Evolutionary conservation across 1,140 invertebrate genomes (phyloP).

Genomic region (Drosophila lacteicornis): DNA sequence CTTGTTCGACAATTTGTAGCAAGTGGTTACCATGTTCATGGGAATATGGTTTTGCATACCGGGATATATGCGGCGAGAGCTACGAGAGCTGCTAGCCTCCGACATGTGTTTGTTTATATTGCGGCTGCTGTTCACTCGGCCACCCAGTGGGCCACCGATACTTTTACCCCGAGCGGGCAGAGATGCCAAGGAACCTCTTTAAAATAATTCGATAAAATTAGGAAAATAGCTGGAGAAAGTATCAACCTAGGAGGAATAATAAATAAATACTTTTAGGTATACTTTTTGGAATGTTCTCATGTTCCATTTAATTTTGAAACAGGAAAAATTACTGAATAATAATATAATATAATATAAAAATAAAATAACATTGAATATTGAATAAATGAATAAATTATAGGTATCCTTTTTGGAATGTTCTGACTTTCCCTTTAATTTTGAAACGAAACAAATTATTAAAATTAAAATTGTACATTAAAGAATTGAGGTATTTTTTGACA

Average conservation of each 20-base stretch:
- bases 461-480: too few relatives aligned
- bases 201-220: too few relatives aligned
- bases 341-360: too few relatives aligned
- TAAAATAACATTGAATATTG: too few relatives aligned
- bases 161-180: slow-evolving; percentile 1
- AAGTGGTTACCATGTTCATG: slow-evolving; percentile 83
- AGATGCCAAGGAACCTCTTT: not conserved
- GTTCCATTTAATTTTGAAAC: not conserved
- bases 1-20: slow-evolving; percentile 83
- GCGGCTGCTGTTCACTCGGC: slow-evolving; percentile 47
- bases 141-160: slow-evolving; percentile 64
- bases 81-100: slow-evolving; percentile 3
- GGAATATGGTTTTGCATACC: slow-evolving; percentile 79
- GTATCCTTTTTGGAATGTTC: slow-evolving; percentile 1
- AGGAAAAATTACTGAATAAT: not conserved
- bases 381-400: not conserved
- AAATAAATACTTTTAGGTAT: not conserved
- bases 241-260: too few relatives aligned
- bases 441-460: not conserved
- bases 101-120: slow-evolving; percentile 71
- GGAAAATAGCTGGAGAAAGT: too few relatives aligned
- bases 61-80: slow-evolving; percentile 17
- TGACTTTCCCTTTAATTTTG: not conserved
- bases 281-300: not conserved
- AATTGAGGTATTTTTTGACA: not conserved